A percentile compares a stretch with the other conserved stretches of the same genome.
phyloP scores from a whole-genome alignment of 2,113 vertebrate genomes.

The Oreochromis aureus region DNA sequence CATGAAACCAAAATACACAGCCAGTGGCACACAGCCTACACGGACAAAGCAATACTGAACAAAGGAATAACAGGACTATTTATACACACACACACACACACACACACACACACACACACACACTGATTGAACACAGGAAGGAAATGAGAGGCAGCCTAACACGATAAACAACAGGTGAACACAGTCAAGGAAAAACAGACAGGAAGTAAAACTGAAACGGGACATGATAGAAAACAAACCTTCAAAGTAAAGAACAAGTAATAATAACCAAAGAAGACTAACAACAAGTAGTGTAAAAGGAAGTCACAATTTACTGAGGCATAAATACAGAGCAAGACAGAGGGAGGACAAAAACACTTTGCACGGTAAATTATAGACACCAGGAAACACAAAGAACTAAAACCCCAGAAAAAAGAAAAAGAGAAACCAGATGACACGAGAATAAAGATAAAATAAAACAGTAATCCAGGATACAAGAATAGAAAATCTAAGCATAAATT shows the following conservation, averaged over 20 bases:
- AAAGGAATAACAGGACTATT: background rate
- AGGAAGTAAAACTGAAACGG: background rate
- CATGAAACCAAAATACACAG: background rate
- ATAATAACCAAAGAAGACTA: background rate
- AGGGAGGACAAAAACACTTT: background rate
- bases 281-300: background rate
- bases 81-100: background rate
- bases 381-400: background rate
- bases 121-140: background rate
- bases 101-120: background rate
- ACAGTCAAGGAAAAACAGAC: background rate
- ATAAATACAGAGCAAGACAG: background rate
- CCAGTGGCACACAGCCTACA: background rate
- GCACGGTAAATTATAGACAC: background rate
- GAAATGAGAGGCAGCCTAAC: background rate
- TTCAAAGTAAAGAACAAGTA: background rate
- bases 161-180: background rate
- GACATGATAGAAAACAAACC: background rate
- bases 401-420: background rate
- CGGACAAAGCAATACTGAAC: background rate
- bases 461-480: background rate
- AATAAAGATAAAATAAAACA: background rate
- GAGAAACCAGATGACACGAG: background rate
- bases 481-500: background rate
- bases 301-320: background rate